Conservation (phyloP, 1,140 invertebrate genomes). For the Tribolium madens region DNA sequence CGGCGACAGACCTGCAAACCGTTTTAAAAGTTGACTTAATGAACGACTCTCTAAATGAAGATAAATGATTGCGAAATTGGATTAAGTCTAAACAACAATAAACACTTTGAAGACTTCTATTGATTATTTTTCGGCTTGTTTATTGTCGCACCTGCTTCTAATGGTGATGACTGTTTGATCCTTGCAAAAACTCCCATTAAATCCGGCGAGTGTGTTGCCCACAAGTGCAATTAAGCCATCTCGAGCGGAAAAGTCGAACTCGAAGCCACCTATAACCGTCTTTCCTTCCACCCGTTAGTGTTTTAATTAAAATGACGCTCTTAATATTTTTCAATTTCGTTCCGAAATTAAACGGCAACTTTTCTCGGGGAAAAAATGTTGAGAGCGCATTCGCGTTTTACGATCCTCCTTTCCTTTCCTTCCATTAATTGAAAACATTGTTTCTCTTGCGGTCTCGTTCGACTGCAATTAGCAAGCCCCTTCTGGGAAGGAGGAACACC, state of each 20-base stretch:
- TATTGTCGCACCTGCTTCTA: not conserved
- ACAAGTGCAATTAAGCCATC: constrained; percentile 49
- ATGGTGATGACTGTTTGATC: constrained; percentile 36
- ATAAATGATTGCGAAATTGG: constrained; percentile 66
- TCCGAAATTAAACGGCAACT: constrained; percentile 58
- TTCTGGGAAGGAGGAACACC: constrained; percentile 47
- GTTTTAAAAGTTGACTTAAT: constrained; percentile 66
- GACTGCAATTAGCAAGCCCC: constrained; percentile 46
- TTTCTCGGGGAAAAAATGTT: constrained; percentile 41
- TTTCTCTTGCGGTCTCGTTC: constrained; percentile 56
- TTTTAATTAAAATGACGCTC: constrained; percentile 63
- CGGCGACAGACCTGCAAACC: constrained; percentile 58
- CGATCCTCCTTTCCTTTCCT: constrained; percentile 38
- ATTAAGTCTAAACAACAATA: constrained; percentile 60
- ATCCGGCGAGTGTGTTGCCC: constrained; percentile 37
- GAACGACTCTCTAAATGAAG: constrained; percentile 66
- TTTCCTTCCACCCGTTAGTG: constrained; percentile 52
- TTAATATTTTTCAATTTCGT: constrained; percentile 62
- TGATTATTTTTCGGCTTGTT: too few species aligned
- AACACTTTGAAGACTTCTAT: constrained; percentile 48
- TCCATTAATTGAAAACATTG: constrained; percentile 60
- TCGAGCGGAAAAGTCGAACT: constrained; percentile 44
- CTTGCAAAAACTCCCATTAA: constrained; percentile 50
- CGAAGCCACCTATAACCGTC: constrained; percentile 49
- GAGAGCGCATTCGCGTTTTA: constrained; percentile 55